Conservation (phyloP, 2,797 vertebrate species). For the Novumbra hubbsi region DNA sequence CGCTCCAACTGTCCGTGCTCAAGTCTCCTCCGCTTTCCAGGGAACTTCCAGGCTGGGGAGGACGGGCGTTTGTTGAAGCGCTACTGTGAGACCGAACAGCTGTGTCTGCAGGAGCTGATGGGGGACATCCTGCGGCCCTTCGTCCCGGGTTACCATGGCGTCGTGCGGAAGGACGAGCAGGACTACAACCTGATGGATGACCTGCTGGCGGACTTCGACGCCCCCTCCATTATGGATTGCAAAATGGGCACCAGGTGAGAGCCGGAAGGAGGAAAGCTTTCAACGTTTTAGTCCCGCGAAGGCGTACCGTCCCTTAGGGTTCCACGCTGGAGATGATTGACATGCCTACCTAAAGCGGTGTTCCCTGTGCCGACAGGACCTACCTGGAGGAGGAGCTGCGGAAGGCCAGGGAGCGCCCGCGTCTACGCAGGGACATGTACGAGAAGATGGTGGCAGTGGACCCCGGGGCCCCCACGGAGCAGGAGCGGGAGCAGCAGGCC, state of each 20-base stretch:
- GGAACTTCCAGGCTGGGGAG: constrained; percentile 79
- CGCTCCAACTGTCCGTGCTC: background rate
- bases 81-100: constrained; percentile 78
- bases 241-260: constrained; percentile 91
- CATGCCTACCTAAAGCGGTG: background rate
- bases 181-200: constrained; percentile 92
- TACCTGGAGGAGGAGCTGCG: constrained; percentile 89
- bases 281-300: no score
- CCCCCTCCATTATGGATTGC: constrained; percentile 92
- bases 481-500: constrained; percentile 80
- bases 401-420: constrained; percentile 81
- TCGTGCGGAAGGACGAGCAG: constrained; percentile 77
- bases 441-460: constrained; percentile 92
- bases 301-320: no score
- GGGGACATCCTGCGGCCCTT: constrained; percentile 66
- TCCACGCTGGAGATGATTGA: background rate
- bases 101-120: constrained; percentile 77
- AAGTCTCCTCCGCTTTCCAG: constrained; percentile 40
- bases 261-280: background rate
- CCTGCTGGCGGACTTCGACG: constrained; percentile 83
- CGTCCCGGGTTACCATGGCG: constrained; percentile 82
- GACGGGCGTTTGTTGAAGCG: constrained; percentile 75
- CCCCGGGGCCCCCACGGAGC: constrained; percentile 78
- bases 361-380: constrained; percentile 66
- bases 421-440: constrained; percentile 86